Evolutionary conservation across 2,888 invertebrate species (phyloP), one percentile per base, ranked within the genome.

Genomic region (Hemicrepidius hirtus): DNA sequence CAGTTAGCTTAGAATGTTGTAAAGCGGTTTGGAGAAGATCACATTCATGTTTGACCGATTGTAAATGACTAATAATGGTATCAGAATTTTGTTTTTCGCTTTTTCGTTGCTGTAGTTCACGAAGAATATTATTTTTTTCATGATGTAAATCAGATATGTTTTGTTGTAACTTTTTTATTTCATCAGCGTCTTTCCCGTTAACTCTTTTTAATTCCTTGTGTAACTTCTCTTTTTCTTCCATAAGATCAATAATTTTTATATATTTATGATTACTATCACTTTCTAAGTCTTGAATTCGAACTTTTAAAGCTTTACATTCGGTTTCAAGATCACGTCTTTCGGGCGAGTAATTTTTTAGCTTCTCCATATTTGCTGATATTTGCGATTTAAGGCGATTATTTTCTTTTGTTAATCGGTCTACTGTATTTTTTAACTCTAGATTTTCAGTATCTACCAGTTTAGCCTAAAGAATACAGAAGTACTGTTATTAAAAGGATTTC

Each of bases 221-320:
- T 44, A 69, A 28, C 6, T 28, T 53, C 21, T 69, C 69, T 21
- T 40, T 69, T 63, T 69, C 37, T n/a, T 69, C 69, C 63, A 69
- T 69, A 24, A 69, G 35, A 53, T 69, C 69, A 10, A 69, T 40
- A 37, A 69, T 69, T 41, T 41, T 40, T 13, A 69, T 63, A 35
- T 69, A 69, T 35, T 69, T 69, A 0, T 2, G 0, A 35, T 62
- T 69, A 24, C 35, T 69, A 20, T 69, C 69, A 10, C 28, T 35
- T 16, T 69, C 69, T 13, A 69, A 35, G 2, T 62, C 40, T 37
- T 57, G 6, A 20, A 37, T n/a, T 32, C 20, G 18, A 10, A 10
- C 12, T 5, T 21, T n/a, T 7, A 57, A 12, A 5, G 13, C 18
- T 37, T 20, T 57, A 12, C 1, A 20, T 16, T 57, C 32, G 1